Evolutionary conservation across 2,797 vertebrate genomes (phyloP), one percentile per base, ranked within the genome.

Genomic region (Epinephelus coioides): DNA sequence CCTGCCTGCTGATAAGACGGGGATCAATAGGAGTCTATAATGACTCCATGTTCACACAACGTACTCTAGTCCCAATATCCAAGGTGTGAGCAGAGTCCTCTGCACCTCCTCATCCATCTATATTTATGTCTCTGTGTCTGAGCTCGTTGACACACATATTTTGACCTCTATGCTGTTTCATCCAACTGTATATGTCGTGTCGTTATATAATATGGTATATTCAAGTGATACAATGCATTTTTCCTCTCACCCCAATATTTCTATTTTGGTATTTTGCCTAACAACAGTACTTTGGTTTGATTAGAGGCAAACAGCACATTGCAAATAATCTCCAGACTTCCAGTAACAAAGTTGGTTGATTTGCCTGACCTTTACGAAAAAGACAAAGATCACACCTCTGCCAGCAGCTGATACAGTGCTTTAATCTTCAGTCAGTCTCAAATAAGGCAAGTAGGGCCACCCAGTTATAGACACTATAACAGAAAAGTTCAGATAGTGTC

Each of bases 1-100:
- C 70, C 46, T 79, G 78, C 74, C 73, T 76, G 71, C 80, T 76
- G 84, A 82, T 79, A 85, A 85, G 72, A 75, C 44, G 38, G 7
- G 15, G 69, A 85, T 91, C 78, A 3, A 86, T 88, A 43, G 3
- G 19, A 55, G 78, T 71, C 81, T 71, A 44, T 50, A 75, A 82
- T 49, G 71, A 69, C 76, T 69, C 21, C 54, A 12, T 67, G 71
- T 75, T 79, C 68, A 76, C 70, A 47, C 53, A 0, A 0, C 5
- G 5, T 19, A 60, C 40, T 50, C 47, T 15, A 5, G 40, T 13
- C 56, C 12, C 25, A 54, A 27, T 38, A 13, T 21, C 12, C 70
- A 50, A 53, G 17, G 23, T 43, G 9, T 21, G 5, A 38, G 55
- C 23, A 19, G 17, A 57, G 25, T 1, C 10, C 19, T 4, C 17